phyloP scores from a whole-genome alignment of 2,888 invertebrate species.

The Tiphia femorata region DNA sequence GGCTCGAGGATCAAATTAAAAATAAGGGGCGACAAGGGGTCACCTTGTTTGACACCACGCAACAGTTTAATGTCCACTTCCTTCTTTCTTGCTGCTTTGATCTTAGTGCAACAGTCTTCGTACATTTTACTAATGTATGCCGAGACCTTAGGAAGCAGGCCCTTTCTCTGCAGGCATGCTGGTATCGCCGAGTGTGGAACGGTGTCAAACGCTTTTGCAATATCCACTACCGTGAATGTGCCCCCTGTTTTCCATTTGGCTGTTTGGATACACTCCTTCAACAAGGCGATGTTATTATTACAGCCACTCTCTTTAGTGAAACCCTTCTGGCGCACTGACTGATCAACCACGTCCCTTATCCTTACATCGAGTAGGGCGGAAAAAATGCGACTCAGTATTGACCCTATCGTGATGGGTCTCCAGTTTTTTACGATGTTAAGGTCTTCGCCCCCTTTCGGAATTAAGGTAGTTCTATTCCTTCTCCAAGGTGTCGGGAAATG shows the following conservation, averaged over 20 bases:
- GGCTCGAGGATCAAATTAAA: slow-evolving; percentile 26
- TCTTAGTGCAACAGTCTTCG: neutral
- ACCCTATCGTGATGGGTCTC: too few species aligned
- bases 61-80: neutral
- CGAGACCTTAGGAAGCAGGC: neutral
- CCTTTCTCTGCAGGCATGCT: neutral
- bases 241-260: too few species aligned
- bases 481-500: too few species aligned
- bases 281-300: neutral
- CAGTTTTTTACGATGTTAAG: too few species aligned
- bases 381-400: too few species aligned
- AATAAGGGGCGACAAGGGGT: slow-evolving; percentile 30
- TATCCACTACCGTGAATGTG: neutral
- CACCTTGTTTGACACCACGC: slow-evolving; percentile 34
- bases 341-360: too few species aligned
- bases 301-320: neutral
- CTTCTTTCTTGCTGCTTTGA: neutral
- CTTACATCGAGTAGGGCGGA: too few species aligned
- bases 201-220: neutral
- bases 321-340: neutral
- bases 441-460: too few species aligned
- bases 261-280: too few species aligned
- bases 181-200: neutral
- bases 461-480: too few species aligned
- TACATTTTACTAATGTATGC: neutral